phyloP scores from a whole-genome alignment of 1,140 invertebrate genomes.

The Anastrepha obliqua region DNA sequence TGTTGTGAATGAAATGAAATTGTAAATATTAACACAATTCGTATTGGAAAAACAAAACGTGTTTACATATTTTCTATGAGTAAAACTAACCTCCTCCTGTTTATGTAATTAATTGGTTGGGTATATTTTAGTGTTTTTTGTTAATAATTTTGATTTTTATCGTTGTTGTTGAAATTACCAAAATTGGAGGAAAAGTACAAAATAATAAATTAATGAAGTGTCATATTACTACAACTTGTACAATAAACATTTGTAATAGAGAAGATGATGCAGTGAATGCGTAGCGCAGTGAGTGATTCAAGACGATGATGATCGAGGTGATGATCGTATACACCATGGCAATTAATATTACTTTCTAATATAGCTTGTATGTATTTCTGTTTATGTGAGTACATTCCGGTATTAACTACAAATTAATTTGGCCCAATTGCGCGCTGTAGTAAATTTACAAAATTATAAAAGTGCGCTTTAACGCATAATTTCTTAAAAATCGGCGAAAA shows the following conservation, averaged over 20 bases:
- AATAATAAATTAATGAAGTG: conserved; percentile 43
- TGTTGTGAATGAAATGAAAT: not conserved
- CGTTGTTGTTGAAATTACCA: conserved; percentile 54
- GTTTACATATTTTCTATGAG: conserved; percentile 2
- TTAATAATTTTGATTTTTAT: conserved; percentile 10
- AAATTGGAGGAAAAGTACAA: conserved; percentile 53
- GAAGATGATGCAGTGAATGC: not conserved
- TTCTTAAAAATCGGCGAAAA: too few species aligned
- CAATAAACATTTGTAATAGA: not conserved
- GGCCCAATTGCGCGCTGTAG: too few species aligned
- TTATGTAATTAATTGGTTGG: conserved; percentile 36
- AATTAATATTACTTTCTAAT: too few species aligned
- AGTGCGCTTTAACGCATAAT: too few species aligned
- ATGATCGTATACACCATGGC: not conserved
- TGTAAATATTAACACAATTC: not conserved
- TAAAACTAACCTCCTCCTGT: conserved; percentile 71
- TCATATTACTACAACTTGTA: not conserved
- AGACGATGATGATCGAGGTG: not conserved
- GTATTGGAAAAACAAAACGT: not conserved
- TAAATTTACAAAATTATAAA: too few species aligned
- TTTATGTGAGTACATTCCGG: too few species aligned
- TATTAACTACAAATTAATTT: too few species aligned
- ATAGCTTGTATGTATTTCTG: too few species aligned
- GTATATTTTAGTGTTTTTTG: conserved; percentile 57
- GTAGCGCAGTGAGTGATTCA: too few species aligned